phyloP scores from a whole-genome alignment of 1,140 invertebrate genomes.

The Neodiprion lecontei region DNA sequence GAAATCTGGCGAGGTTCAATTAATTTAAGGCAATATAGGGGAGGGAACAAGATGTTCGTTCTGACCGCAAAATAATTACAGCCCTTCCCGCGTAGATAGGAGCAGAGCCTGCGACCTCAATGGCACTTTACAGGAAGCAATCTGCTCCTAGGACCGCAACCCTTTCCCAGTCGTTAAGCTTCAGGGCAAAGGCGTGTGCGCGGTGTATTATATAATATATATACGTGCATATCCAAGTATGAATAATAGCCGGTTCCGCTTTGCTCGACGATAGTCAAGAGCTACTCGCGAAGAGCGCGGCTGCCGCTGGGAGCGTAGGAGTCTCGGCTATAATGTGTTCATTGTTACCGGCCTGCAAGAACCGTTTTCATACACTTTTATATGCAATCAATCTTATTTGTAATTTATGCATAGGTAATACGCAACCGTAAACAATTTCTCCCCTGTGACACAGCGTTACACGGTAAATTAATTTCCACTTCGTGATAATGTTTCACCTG shows the following conservation, averaged over 20 bases:
- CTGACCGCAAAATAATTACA: conserved; percentile 5
- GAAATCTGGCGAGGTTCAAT: conserved; percentile 1
- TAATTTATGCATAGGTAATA: background rate
- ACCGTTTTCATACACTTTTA: background rate
- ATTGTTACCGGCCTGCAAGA: background rate
- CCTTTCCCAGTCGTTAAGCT: conserved; percentile 3
- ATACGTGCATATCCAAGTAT: background rate
- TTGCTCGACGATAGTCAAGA: background rate
- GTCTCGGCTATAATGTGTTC: background rate
- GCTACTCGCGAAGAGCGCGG: background rate
- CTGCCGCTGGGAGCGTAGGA: background rate
- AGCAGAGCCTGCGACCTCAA: background rate
- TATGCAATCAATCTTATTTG: background rate
- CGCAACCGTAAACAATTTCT: background rate
- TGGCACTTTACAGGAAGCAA: conserved; percentile 5
- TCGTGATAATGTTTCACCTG: too few species aligned
- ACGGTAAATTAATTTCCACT: too few species aligned
- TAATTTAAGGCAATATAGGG: background rate
- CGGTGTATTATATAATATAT: background rate
- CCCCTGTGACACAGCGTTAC: background rate
- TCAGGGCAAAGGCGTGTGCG: background rate
- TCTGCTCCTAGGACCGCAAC: conserved; percentile 4
- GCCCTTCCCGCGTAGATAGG: background rate
- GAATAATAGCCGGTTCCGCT: background rate
- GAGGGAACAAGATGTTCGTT: background rate